phyloP scores from a whole-genome alignment of 2,113 vertebrate genomes.

The Drymodes brunneopygia region DNA sequence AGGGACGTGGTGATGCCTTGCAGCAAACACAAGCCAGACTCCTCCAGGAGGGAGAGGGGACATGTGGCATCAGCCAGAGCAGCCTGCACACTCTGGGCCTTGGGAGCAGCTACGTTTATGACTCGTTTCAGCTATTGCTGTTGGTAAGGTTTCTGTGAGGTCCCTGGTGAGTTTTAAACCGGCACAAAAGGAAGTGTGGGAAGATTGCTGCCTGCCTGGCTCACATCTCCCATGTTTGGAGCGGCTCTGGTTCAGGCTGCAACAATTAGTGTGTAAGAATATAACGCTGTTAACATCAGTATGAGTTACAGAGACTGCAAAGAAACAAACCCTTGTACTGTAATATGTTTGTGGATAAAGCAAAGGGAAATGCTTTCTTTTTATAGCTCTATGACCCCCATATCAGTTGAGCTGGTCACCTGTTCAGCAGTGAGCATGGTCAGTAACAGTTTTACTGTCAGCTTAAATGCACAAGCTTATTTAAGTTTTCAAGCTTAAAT shows the following conservation, averaged over 20 bases:
- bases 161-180: conserved; percentile 14
- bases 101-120: neutral
- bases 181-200: neutral
- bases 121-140: neutral
- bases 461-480: neutral
- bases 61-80: neutral
- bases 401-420: neutral
- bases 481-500: neutral
- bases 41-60: neutral
- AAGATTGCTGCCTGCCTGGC: neutral
- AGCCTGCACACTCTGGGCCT: neutral
- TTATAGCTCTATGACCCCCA: neutral
- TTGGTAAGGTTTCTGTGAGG: neutral
- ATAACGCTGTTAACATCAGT: neutral
- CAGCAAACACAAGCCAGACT: neutral
- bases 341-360: neutral
- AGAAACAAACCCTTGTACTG: neutral
- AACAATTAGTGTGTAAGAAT: neutral
- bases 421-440: neutral
- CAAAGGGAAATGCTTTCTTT: neutral
- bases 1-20: accelerated
- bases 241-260: neutral
- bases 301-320: neutral
- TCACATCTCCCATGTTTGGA: neutral
- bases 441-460: neutral